phyloP scores from a whole-genome alignment of 1,140 invertebrate species.

The Papilio xuthus region DNA sequence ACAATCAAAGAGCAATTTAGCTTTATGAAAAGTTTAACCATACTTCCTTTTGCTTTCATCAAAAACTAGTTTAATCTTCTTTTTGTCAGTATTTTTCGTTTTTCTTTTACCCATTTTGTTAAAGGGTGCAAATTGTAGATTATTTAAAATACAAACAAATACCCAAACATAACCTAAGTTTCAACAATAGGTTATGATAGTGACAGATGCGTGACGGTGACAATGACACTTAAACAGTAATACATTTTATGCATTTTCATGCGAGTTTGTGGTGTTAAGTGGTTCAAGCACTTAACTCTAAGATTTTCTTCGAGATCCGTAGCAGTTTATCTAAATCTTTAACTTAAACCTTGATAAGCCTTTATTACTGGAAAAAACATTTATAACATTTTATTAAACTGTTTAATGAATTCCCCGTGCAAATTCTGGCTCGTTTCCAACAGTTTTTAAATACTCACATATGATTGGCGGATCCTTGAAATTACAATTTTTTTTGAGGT shows the following conservation, averaged over 20 bases:
- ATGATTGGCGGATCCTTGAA: slow-evolving; percentile 65
- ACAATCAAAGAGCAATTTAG: slow-evolving; percentile 23
- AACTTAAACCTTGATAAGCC: too few species aligned
- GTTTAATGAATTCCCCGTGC: neutral
- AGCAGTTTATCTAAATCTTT: too few species aligned
- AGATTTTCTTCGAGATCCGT: too few species aligned
- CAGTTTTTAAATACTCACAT: slow-evolving; percentile 60
- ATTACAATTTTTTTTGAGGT: slow-evolving; percentile 66
- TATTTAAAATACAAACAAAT: neutral
- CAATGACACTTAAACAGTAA: neutral
- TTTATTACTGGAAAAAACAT: neutral
- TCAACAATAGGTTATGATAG: neutral
- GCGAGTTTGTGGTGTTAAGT: too few species aligned
- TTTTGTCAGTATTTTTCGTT: slow-evolving; percentile 69
- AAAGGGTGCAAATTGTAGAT: neutral
- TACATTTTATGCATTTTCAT: too few species aligned
- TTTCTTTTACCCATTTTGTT: slow-evolving; percentile 65
- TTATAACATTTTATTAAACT: too few species aligned
- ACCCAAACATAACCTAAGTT: neutral
- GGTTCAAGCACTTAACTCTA: too few species aligned
- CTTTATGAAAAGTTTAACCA: slow-evolving; percentile 32
- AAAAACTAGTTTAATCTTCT: slow-evolving; percentile 77
- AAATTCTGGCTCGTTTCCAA: slow-evolving; percentile 63
- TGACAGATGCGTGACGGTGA: neutral
- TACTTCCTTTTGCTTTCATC: slow-evolving; percentile 79